These are phyloP conservation scores for Helogale parvula DNA, from an alignment of 2,113 vertebrate genomes.

Conservation along the genomic window DNA sequence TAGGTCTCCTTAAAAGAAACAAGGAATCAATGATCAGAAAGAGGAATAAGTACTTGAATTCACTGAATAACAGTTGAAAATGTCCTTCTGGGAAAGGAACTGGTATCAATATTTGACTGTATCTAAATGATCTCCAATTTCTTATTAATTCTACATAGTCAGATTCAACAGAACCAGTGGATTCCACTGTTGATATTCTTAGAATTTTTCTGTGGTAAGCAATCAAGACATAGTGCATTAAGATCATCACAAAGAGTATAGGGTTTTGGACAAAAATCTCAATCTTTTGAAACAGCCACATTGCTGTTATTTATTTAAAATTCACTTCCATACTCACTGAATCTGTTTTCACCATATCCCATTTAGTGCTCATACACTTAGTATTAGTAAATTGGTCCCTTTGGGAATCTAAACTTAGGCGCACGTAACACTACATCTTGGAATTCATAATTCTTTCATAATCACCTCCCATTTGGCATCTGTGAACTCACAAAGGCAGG, in stretches of 20 bases:
- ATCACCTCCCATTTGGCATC: slow-evolving; percentile 81
- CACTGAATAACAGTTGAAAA: slow-evolving; percentile 74
- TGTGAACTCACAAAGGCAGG: slow-evolving; percentile 79
- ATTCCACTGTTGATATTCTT: slow-evolving; percentile 73
- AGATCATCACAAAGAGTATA: slow-evolving; percentile 81
- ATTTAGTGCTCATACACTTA: slow-evolving; percentile 82
- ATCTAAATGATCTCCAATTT: slow-evolving; percentile 76
- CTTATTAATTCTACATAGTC: slow-evolving; percentile 77
- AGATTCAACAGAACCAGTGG: slow-evolving; percentile 71
- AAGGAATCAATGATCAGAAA: slow-evolving; percentile 10
- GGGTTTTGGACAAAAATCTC: slow-evolving; percentile 76
- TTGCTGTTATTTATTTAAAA: slow-evolving; percentile 82
- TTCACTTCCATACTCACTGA: slow-evolving; percentile 74
- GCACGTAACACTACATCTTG: slow-evolving; percentile 79
- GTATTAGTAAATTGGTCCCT: slow-evolving; percentile 90
- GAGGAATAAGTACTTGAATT: slow-evolving; percentile 67
- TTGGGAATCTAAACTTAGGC: slow-evolving; percentile 87
- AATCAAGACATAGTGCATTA: slow-evolving; percentile 78
- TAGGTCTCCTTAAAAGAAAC: slow-evolving; percentile 20
- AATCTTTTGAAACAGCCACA: slow-evolving; percentile 74
- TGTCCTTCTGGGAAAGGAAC: slow-evolving; percentile 73
- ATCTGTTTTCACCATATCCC: slow-evolving; percentile 76
- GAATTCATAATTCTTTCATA: slow-evolving; percentile 86
- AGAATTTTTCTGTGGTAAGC: slow-evolving; percentile 72
- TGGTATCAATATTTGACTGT: slow-evolving; percentile 78